Base-by-base conservation (phyloP, 2,888 invertebrate genomes). In the Hydriomena furcata region DNA sequence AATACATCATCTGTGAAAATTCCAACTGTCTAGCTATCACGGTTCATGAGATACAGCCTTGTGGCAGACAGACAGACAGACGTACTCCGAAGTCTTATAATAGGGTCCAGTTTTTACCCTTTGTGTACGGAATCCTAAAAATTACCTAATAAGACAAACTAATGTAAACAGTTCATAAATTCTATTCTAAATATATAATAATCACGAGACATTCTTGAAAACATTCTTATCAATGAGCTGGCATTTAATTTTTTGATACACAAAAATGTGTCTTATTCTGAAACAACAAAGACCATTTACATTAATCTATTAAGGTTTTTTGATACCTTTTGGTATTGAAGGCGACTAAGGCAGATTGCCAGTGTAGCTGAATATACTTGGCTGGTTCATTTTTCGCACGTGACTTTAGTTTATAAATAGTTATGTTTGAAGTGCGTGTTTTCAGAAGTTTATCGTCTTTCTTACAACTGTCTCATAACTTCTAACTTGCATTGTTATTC, bases 231-330 rank as follows among this genome's bases (percentile, higher is more conserved):
- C 38, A 25, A 7, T 31, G 20, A 28, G 25, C 37, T 25, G 21
- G 20, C 45, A 35, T 36, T 11, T 17, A 0, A 23, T 38, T 13
- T 23, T 17, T 28, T 12, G 35, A 10, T 27, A 25, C 21, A 25
- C 47, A 30, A 51, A 54, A 49, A 43, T 27, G 13, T 23, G 10
- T 31, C 49, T 43, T 53, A 46, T 23, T 31, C 6, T 23, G n/a
- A 23, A 21, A 32, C 37, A 37, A 17, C 23, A 51, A 32, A 46
- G 27, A 20, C 13, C n/a, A 46, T 40, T 55, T 49, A 38, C 25
- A 36, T 32, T n/a, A 28, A 28, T 27, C 27, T 5, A 31, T 43
- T 45, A 21, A 30, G 1, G 23, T 13, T 5, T 27, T 10, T 35
- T 48, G 11, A 20, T 10, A 36, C 48, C 43, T 40, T 52, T 44